Evolutionary conservation across 2,797 vertebrate species (phyloP), one percentile per base, ranked within the genome.

Genomic region (Melanotaenia maccullochi): DNA sequence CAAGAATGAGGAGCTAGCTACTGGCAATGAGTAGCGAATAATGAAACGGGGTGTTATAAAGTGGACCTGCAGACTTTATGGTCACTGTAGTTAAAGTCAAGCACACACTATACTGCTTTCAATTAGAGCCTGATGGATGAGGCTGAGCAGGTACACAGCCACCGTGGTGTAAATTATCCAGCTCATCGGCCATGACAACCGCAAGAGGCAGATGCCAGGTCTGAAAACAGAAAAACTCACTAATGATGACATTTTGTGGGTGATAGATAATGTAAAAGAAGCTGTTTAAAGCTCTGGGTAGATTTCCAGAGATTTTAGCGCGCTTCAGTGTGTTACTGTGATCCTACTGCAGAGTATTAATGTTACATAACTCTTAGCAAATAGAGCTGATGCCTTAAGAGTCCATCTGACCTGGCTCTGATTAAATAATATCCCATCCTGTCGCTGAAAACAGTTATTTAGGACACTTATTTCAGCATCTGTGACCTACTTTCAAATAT

Each of bases 381-480:
- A 20, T 61, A 61, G 60, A 73, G 62, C 56, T 52, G 72, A 78
- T 58, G 74, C 78, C 78, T 76, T 65, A 58, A 16, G 22, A 65
- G 51, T 62, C 80, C 83, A 85, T 86, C 88, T 85, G 85, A 36
- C 69, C 12, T 65, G 3, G 38, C 75, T 82, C 73, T 36, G 79
- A 87, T 85, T 84, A 82, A 86, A 78, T 65, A 70, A 65, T 52
- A 78, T 80, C 82, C 81, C 13, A 51, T 68, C 67, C 77, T 8
- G 35, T 13, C 20, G 73, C 84, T 78, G 54, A 33, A 84, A 76
- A 83, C 14, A 42, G 4, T 42, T 84, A 85, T 73, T 62, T 76
- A 61, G 85, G 80, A 78, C 65, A 60, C 47, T 65, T 30, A 59
- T 75, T 68, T 79, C 33, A 62, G 59, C 42, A 65, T 65, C 30